These are phyloP conservation scores for Drosophila takahashii DNA, from an alignment of 1,140 invertebrate species.

Conservation along the genomic window DNA sequence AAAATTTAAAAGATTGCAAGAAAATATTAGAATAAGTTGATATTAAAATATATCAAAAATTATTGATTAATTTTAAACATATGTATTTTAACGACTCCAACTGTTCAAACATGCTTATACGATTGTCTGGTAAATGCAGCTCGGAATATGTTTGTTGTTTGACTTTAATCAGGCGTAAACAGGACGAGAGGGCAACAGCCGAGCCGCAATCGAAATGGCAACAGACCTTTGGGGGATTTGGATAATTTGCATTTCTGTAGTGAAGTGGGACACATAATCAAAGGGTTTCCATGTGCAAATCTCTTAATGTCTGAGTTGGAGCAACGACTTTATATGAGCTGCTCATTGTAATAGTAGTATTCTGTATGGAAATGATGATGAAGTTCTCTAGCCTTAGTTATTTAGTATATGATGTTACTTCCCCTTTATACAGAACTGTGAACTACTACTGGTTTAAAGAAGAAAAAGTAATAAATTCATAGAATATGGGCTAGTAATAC, in stretches of 20 bases:
- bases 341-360: not conserved
- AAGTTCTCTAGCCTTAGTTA: too few species aligned
- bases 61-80: not conserved
- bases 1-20: too few species aligned
- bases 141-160: constrained; percentile 29
- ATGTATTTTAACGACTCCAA: not conserved
- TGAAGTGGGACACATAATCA: constrained; percentile 5
- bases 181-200: constrained; percentile 11
- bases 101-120: not conserved
- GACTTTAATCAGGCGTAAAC: constrained; percentile 47
- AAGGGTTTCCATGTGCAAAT: constrained; percentile 7
- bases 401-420: too few species aligned
- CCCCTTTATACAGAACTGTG: too few species aligned
- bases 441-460: not conserved
- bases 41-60: too few species aligned
- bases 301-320: constrained; percentile 5
- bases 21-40: too few species aligned
- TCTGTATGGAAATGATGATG: not conserved
- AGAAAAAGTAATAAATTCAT: too few species aligned
- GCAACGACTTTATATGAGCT: not conserved
- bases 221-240: constrained; percentile 22
- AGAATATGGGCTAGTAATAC: not conserved
- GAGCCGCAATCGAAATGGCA: constrained; percentile 34
- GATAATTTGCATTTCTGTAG: constrained; percentile 38
- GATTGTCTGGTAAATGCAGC: constrained; percentile 31